Evolutionary conservation across 2,888 invertebrate species (phyloP).

Genomic region (Lepidocyrtinus sp.): DNA sequence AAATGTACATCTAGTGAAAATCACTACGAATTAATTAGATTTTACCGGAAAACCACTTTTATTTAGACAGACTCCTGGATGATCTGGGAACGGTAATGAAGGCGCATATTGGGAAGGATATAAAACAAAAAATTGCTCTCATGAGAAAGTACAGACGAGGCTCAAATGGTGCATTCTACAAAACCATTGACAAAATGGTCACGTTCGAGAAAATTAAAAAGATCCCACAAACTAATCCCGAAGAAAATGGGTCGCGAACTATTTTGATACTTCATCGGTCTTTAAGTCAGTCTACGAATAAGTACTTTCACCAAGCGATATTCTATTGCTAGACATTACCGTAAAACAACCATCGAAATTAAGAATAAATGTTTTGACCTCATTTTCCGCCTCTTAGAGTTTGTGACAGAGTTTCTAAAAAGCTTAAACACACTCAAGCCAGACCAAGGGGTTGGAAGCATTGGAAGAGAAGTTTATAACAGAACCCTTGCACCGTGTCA

Average conservation of each 20-base stretch:
- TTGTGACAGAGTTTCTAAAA: conserved; percentile 34
- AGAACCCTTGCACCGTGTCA: conserved; percentile 31
- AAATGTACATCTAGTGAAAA: neutral
- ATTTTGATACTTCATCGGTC: conserved; percentile 40
- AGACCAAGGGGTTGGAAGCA: conserved; percentile 22
- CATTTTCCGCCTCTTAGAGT: conserved; percentile 29
- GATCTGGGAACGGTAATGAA: conserved; percentile 36
- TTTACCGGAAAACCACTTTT: neutral
- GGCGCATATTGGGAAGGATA: conserved; percentile 35
- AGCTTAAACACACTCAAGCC: conserved; percentile 21
- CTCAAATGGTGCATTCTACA: conserved; percentile 31
- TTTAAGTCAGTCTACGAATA: conserved; percentile 5
- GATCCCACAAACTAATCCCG: conserved; percentile 28
- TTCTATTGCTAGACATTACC: neutral
- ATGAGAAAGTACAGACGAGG: conserved; percentile 18
- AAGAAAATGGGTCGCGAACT: conserved; percentile 46
- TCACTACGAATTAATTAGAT: neutral
- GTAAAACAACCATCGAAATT: neutral
- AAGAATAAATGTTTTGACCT: neutral
- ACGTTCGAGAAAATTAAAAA: conserved; percentile 32
- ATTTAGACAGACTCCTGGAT: conserved; percentile 33
- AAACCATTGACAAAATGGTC: conserved; percentile 43
- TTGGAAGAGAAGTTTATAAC: conserved; percentile 39
- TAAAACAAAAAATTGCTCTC: conserved; percentile 24
- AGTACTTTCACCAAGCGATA: neutral